Evolutionary conservation across 2,113 vertebrate species (phyloP), one percentile per base, ranked within the genome.

Genomic region (Clinocottus analis): DNA sequence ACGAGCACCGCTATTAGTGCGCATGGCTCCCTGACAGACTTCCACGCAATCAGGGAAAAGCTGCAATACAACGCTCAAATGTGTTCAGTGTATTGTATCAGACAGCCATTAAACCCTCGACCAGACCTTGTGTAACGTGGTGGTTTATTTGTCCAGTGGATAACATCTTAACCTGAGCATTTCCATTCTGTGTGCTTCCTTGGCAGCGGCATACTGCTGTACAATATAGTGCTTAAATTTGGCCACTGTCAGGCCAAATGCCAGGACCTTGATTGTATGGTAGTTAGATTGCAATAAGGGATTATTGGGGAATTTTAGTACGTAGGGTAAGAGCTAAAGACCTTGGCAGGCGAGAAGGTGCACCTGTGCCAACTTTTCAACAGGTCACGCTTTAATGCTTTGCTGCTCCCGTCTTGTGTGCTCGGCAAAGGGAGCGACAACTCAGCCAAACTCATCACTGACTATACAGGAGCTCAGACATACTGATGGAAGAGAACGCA

Each of bases 301-400:
- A 91, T 88, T 87, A 91, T 66, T 72, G 62, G 82, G 49, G 66
- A 81, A 84, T 85, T 83, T 85, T 82, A 87, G 86, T 75, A 80
- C 29, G 35, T 41, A 17, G 17, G 67, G n/a, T 63, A 77, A 82
- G 68, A 84, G 85, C 71, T 86, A 81, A 91, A 87, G 85, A 53
- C 81, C 76, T 86, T 90, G 86, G 86, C 87, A 82, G 75, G 65
- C 70, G 31, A 13, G 43, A 12, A n/a, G 4, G 12, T 35, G 37
- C 51, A 82, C 74, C 74, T 75, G 56, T 86, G 91, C 91, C 89
- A 90, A 86, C 55, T 66, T 79, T 43, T 61, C 59, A 73, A 69
- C 87, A 80, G 58, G 75, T 81, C 63, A 55, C 31, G 21, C 84
- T 23, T 85, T 70, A 70, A 78, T 19, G 58, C 80, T 67, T 69